Evolutionary conservation across 2,888 invertebrate species (phyloP), one percentile per base, ranked within the genome.

Genomic region (Mimumesa dahlbomi): DNA sequence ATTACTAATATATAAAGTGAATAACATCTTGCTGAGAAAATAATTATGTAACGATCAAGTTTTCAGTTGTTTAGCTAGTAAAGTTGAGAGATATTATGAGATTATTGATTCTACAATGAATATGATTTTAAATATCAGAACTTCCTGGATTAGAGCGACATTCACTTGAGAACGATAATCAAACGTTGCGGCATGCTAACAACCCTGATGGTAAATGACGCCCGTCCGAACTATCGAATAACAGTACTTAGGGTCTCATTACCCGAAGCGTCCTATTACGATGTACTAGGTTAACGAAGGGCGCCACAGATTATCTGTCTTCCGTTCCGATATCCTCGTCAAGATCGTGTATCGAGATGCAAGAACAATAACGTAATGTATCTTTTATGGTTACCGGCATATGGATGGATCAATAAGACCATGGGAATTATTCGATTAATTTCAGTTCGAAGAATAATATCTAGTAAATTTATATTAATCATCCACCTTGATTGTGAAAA

Each of bases 181-280:
- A 56, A 56, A 68, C 62, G 72, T 34, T 36, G 45, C 25, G 13
- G 59, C 62, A 48, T 25, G 57, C 49, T 77, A 77, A 81, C 71
- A 73, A 73, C 71, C 62, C 56, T 63, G 62, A 46, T 66, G 53
- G 65, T 50, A 54, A 56, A 69, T 68, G 65, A 73, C 46, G 70
- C 63, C 72, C 63, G 64, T 61, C 58, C 70, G 71, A 65, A 74
- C 72, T 80, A 84, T 84, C 81, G 71, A 81, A 80, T 83, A 77
- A 81, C 84, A 75, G 74, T 76, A 75, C 84, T 81, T 79, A 81
- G 77, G 74, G 56, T 83, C 81, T 83, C 73, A 79, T 84, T 83
- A 79, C 82, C 57, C 65, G 64, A 68, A 75, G 77, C 75, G 62
- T 82, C 79, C 75, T 69, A 76, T 84, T 84, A 82, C 80, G 54